Base-by-base conservation (phyloP, 2,797 vertebrate genomes). In the Melopsittacus undulatus region DNA sequence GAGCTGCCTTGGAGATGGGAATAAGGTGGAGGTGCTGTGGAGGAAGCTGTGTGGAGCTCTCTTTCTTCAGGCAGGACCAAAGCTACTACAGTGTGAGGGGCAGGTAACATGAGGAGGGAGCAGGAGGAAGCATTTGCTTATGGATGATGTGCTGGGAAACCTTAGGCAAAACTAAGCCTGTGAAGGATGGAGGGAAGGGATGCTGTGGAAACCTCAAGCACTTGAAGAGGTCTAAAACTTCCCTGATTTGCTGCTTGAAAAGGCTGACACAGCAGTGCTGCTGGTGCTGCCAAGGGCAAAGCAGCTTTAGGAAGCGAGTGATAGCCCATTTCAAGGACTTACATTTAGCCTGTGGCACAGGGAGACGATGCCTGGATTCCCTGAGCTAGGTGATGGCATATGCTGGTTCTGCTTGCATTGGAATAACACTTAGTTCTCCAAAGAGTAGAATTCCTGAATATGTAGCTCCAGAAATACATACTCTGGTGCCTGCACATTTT, bases 221-320 rank as follows among this genome's bases (percentile, higher is more conserved):
- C 76, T 84, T 69, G 76, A 45, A 77, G 77, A 34, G 68, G 54
- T 74, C 93, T 82, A 89, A 80, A 93, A 87, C 51, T 76, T 75
- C 23, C 83, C 27, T 69, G 29, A 54, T 94, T 87, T 4, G 27
- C 75, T 0, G 0, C 70, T 82, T 63, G 70, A 45, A 87, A 87
- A 69, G 87, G 59, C 91, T 90, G 85, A 36, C n/a, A 90, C 67
- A 59, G 52, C 91, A 23, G 38, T 78, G 52, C 86, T 83, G 15
- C 15, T 77, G 57, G 72, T 80, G 80, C 67, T 84, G 87, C 76
- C 88, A 93, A 82, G 91, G 87, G 46, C 46, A 79, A 13, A 88
- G n/a, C 7, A 3, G 42, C 49, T 40, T 61, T 43, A 49, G 73
- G 93, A 49, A 86, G 73, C 32, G 11, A 56, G 23, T 4, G 5